Percentiles rank a stretch among this genome's conserved stretches.
phyloP scores from a whole-genome alignment of 2,113 vertebrate species.

The Colistium nudipinnis region DNA sequence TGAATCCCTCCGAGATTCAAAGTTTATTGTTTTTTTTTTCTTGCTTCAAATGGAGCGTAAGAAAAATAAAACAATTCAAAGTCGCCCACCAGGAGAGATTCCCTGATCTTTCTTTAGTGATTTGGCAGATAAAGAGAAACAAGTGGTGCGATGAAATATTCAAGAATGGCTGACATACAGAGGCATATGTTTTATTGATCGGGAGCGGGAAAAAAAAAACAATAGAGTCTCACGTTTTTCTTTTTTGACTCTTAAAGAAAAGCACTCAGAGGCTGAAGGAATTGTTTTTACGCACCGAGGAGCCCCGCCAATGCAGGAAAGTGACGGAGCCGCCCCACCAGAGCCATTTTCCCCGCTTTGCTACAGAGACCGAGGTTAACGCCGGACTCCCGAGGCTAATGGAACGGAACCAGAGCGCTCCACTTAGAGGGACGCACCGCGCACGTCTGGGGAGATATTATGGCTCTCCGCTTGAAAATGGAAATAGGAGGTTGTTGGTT shows the following conservation, averaged over 20 bases:
- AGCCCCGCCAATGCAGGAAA: constrained; percentile 14
- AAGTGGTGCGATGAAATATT: constrained; percentile 81
- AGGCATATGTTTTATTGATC: constrained; percentile 84
- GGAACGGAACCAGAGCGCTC: constrained; percentile 53
- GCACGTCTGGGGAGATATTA: constrained; percentile 78
- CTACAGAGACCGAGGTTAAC: constrained; percentile 69
- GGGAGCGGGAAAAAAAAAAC: constrained; percentile 69
- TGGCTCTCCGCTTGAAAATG: constrained; percentile 70
- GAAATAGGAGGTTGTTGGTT: constrained; percentile 65
- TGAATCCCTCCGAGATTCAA: constrained; percentile 26
- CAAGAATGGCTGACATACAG: constrained; percentile 60
- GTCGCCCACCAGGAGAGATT: constrained; percentile 56
- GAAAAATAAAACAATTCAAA: constrained; percentile 74
- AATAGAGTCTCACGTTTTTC: constrained; percentile 58
- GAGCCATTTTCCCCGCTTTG: constrained; percentile 60
- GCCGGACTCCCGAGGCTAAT: constrained; percentile 70
- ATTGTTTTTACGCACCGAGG: constrained; percentile 15
- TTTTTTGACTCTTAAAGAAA: constrained; percentile 68
- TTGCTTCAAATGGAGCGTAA: constrained; percentile 64
- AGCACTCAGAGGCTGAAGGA: constrained; percentile 49
- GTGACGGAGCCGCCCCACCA: constrained; percentile 37
- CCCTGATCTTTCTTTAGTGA: constrained; percentile 67
- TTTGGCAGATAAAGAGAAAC: constrained; percentile 75
- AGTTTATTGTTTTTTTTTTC: constrained; percentile 51
- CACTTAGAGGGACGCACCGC: constrained; percentile 61